A percentile compares a stretch with the other conserved stretches of the same genome.
Conservation (phyloP, 2,888 invertebrate genomes). For the Dorcus parallelipipedus region DNA sequence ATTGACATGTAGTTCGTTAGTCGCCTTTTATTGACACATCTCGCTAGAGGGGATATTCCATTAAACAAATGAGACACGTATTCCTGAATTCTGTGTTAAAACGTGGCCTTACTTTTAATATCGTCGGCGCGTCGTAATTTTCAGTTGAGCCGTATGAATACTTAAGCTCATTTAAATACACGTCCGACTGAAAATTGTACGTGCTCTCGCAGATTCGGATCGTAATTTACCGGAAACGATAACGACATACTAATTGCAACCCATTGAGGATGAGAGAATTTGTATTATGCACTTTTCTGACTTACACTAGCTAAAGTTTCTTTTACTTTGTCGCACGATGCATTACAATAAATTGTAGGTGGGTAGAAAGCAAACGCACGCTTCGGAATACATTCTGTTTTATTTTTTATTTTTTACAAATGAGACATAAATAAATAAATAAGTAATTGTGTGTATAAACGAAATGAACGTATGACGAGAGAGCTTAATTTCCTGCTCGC, state of each 20-base stretch:
- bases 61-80: conserved; percentile 38
- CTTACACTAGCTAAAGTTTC: no score
- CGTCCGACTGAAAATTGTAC: not conserved
- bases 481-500: no score
- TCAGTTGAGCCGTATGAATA: not conserved
- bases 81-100: conserved; percentile 37
- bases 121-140: not conserved
- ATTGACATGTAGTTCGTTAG: conserved; percentile 9
- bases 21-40: conserved; percentile 28
- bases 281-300: no score
- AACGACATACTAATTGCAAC: not conserved
- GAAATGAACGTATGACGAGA: no score
- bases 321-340: no score
- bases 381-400: no score
- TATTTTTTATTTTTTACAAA: no score
- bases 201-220: not conserved
- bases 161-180: not conserved
- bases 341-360: no score
- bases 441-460: no score
- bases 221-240: not conserved
- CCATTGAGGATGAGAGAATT: not conserved
- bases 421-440: no score
- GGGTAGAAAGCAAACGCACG: no score
- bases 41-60: conserved; percentile 28
- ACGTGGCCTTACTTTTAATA: conserved; percentile 44